Percentiles rank a stretch among this genome's conserved stretches.
These are phyloP conservation scores for Lepidotrigona ventralis DNA, from an alignment of 1,140 invertebrate genomes.

Conservation along the genomic window DNA sequence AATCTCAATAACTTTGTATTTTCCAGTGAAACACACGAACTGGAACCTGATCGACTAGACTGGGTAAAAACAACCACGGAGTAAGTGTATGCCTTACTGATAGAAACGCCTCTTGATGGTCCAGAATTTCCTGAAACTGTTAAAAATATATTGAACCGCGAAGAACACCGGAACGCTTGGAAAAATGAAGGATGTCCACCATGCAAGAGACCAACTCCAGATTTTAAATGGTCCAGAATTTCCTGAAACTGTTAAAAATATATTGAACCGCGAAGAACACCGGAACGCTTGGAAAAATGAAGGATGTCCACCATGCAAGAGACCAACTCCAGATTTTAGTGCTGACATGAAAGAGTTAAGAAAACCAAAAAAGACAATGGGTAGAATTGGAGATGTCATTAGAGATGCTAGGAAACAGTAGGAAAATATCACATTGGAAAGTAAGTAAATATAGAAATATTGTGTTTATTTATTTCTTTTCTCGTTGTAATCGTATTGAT, in stretches of 20 bases:
- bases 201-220: too few relatives aligned
- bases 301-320: conserved; percentile 92
- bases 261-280: too few relatives aligned
- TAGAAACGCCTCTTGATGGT: conserved; percentile 95
- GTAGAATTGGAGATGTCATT: conserved; percentile 87
- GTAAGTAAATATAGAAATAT: conserved; percentile 79
- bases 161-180: conserved; percentile 88
- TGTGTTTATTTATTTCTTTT: not conserved
- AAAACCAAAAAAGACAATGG: conserved; percentile 80
- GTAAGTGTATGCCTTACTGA: conserved; percentile 88
- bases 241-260: too few relatives aligned
- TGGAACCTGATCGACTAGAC: conserved; percentile 92
- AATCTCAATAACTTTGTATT: conserved; percentile 44
- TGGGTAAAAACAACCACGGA: conserved; percentile 91
- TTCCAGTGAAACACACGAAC: conserved; percentile 87
- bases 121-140: conserved; percentile 90
- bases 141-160: too few relatives aligned
- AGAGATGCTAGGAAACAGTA: conserved; percentile 85
- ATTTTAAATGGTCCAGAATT: too few relatives aligned
- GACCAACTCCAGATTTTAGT: conserved; percentile 72
- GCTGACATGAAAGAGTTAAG: conserved; percentile 76
- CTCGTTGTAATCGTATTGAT: conserved; percentile 71
- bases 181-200: too few relatives aligned
- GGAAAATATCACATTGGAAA: conserved; percentile 90
- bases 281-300: conserved; percentile 99